A percentile compares a stretch with the other conserved stretches of the same genome.
Conservation (phyloP, 2,888 invertebrate species). For the Nineta flava region DNA sequence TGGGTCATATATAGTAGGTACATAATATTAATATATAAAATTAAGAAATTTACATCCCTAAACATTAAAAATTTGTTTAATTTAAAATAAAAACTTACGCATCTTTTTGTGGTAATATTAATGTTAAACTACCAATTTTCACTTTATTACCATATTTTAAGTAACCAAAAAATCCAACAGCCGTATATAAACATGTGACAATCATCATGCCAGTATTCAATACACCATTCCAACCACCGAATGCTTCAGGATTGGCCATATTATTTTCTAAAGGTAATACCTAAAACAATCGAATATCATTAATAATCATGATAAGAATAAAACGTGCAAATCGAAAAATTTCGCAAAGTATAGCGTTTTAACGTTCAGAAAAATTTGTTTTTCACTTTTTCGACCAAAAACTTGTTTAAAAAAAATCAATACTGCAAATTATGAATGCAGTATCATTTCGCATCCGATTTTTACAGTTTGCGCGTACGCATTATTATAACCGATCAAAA, state of each 20-base stretch:
- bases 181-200: conserved; percentile 66
- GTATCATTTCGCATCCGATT: no score
- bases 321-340: neutral
- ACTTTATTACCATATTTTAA: conserved; percentile 72
- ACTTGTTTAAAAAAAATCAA: no score
- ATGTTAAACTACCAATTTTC: conserved; percentile 63
- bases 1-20: no score
- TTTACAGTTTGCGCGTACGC: no score
- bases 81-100: conserved; percentile 36
- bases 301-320: neutral
- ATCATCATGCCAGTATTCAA: conserved; percentile 79
- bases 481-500: no score
- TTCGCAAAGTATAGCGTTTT: neutral
- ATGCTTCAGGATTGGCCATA: conserved; percentile 74
- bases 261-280: conserved; percentile 81
- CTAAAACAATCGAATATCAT: conserved; percentile 28
- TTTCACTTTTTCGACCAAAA: no score
- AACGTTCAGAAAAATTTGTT: neutral
- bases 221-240: conserved; percentile 72
- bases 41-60: no score
- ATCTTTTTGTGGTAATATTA: conserved; percentile 60
- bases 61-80: no score
- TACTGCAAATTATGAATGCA: no score
- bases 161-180: conserved; percentile 84
- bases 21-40: no score